Conservation (phyloP, 2,797 vertebrate genomes). For the Enteromius trimaculatus region DNA sequence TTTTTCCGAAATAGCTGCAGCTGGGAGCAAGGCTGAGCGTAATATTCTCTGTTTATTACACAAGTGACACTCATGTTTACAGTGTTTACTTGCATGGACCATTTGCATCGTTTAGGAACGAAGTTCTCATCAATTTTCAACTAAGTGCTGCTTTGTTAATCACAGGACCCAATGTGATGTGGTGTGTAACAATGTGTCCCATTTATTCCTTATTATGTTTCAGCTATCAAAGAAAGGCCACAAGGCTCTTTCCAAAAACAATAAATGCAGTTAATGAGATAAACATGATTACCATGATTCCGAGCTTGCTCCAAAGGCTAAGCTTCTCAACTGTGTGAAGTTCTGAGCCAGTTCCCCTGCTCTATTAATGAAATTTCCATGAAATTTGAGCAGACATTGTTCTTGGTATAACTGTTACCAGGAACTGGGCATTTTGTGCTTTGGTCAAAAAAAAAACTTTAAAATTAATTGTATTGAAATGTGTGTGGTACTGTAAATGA, state of each 20-base stretch:
- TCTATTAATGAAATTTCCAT: constrained; percentile 31
- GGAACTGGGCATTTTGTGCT: not conserved
- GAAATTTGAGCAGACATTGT: constrained; percentile 41
- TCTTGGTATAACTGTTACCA: constrained; percentile 1
- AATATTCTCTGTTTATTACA: constrained; percentile 30
- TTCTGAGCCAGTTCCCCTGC: constrained; percentile 35
- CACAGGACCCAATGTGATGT: constrained; percentile 3
- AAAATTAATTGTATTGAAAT: not conserved
- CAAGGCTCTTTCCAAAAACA: constrained; percentile 52
- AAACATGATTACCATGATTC: constrained; percentile 56
- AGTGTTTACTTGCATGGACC: constrained; percentile 30
- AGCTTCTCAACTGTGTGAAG: constrained; percentile 41
- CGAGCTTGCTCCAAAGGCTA: constrained; percentile 36
- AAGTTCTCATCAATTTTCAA: constrained; percentile 39
- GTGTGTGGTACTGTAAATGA: not conserved
- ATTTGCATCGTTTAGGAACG: constrained; percentile 33
- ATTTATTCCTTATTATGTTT: constrained; percentile 43
- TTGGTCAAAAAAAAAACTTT: not conserved
- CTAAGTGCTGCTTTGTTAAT: constrained; percentile 16
- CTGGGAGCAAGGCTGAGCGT: not conserved
- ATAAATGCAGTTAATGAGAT: constrained; percentile 56
- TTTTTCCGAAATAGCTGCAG: not conserved
- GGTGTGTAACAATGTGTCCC: constrained; percentile 33
- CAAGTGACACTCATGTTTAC: constrained; percentile 12
- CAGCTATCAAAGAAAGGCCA: constrained; percentile 42